Percentiles rank a stretch among this genome's conserved stretches.
phyloP scores from a whole-genome alignment of 2,888 invertebrate genomes.

The Diadegma fenestrale region DNA sequence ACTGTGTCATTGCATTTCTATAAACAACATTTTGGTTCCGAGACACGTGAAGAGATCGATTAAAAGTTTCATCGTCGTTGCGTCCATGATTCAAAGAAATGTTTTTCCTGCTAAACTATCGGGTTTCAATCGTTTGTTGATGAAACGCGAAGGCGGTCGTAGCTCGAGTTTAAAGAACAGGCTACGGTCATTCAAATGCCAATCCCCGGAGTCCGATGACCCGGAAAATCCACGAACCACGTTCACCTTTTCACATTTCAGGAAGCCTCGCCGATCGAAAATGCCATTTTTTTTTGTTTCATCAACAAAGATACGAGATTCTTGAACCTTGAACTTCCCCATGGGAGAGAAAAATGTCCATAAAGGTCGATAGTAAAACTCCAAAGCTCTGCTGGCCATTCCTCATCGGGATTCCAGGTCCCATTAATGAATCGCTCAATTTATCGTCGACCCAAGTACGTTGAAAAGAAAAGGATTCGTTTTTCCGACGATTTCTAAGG shows the following conservation, averaged over 20 bases:
- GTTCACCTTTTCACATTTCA: not conserved
- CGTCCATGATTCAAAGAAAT: not conserved
- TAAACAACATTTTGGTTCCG: not conserved
- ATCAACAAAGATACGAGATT: not conserved
- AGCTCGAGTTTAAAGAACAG: not conserved
- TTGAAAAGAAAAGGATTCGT: too few relatives aligned
- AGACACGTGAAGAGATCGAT: not conserved
- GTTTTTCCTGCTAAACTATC: not conserved
- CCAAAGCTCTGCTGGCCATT: not conserved
- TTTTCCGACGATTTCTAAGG: not conserved
- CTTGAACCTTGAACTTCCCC: not conserved
- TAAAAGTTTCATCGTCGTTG: not conserved
- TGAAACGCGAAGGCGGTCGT: not conserved
- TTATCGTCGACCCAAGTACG: not conserved
- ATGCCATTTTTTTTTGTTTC: not conserved
- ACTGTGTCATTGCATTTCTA: conserved; percentile 17
- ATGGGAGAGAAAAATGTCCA: not conserved
- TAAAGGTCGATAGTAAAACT: not conserved
- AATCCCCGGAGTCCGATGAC: not conserved
- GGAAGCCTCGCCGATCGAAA: not conserved
- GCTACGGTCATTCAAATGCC: not conserved
- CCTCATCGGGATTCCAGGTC: not conserved
- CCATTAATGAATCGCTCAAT: not conserved
- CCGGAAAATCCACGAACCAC: not conserved
- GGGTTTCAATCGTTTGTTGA: not conserved